These are phyloP conservation scores for Pollenia labialis DNA, from an alignment of 2,888 invertebrate genomes.

Conservation along the genomic window DNA sequence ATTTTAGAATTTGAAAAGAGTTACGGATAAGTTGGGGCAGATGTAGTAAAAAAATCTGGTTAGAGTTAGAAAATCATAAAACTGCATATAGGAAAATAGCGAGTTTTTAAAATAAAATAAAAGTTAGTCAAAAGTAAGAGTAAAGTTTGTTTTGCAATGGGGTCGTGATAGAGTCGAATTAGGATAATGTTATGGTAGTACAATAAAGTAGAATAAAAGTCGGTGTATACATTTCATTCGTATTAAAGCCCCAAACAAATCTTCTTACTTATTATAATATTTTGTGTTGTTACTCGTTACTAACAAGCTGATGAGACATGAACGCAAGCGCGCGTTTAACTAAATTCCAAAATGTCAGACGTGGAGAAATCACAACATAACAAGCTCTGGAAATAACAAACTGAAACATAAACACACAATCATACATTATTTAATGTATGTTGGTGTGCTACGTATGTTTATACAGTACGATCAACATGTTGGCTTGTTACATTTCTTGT, in stretches of 20 bases:
- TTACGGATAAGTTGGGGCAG: too few relatives aligned
- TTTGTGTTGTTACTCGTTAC: constrained; percentile 66
- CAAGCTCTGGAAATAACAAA: constrained; percentile 65
- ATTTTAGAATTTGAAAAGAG: too few relatives aligned
- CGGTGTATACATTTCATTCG: background rate
- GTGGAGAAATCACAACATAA: constrained; percentile 79
- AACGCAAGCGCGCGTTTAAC: constrained; percentile 81
- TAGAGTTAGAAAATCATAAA: too few relatives aligned
- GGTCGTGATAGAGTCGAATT: too few relatives aligned
- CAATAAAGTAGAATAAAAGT: too few relatives aligned
- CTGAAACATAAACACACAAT: constrained; percentile 14
- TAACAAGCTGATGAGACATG: constrained; percentile 82
- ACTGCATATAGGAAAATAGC: too few relatives aligned
- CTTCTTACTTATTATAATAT: constrained; percentile 4
- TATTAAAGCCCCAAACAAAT: too few relatives aligned
- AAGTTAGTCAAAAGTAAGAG: too few relatives aligned
- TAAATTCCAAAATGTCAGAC: constrained; percentile 82
- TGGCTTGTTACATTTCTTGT: constrained; percentile 46
- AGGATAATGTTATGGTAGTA: too few relatives aligned
- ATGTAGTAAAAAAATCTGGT: too few relatives aligned
- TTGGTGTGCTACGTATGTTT: constrained; percentile 3
- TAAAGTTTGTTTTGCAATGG: too few relatives aligned
- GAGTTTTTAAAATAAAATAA: too few relatives aligned
- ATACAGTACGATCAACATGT: constrained; percentile 57
- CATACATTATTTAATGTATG: background rate